Base-by-base conservation (phyloP, 2,113 vertebrate species). In the Sylvia atricapilla region DNA sequence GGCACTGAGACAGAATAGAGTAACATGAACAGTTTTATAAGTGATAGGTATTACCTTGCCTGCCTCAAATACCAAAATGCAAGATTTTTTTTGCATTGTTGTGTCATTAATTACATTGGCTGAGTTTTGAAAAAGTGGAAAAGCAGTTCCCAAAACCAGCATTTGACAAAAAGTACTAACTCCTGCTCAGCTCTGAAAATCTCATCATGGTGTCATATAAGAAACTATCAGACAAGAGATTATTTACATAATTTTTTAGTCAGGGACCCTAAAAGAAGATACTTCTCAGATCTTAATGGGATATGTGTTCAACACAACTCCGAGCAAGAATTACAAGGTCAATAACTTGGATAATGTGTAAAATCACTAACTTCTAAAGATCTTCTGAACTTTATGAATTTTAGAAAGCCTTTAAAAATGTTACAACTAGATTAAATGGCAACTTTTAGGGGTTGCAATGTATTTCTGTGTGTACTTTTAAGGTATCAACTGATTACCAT, bases 11-110 rank as follows among this genome's bases (percentile, higher is more conserved):
- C 41, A 46, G 50, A 59, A 28, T 0, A 27, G 20, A 68, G 41
- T 3, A 30, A 30, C 23, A 20, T 0, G 1, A 64, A 49, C 2
- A 2, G 8, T 1, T 73, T 44, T 62, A 15, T 24, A 24, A 52
- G 17, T 9, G 30, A 79, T 35, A 50, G 50, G 46, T 44, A 35
- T 2, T 13, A 30, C 49, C 52, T 15, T 18, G 12, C 33, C 47
- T 35, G 55, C 23, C 59, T 43, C 50, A 53, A 23, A 63, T 2
- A 75, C 1, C 2, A 1, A 39, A 73, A 83, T 3, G 23, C 37
- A 58, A 7, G 4, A 8, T 2, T 2, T 30, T 77, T 27, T 25
- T 69, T 28, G 11, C 27, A 19, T 39, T 41, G 28, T 13, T 69
- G 10, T 60, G 60, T 23, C 27, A 39, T 39, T 20, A n/a, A n/a